These are phyloP conservation scores for Pararge aegeria DNA, from an alignment of 1,140 invertebrate species.

Conservation along the genomic window DNA sequence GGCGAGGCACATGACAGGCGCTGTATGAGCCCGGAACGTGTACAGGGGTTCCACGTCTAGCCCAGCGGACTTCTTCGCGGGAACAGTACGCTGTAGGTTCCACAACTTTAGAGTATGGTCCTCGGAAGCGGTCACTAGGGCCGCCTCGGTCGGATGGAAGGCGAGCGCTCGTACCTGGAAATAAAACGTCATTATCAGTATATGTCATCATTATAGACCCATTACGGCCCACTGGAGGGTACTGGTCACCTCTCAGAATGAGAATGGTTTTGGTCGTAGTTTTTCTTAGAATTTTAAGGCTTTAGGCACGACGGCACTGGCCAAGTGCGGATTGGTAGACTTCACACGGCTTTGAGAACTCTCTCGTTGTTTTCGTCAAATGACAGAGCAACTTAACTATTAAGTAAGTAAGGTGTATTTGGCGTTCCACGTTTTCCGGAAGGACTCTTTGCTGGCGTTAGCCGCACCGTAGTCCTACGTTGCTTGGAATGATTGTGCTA, in stretches of 20 bases:
- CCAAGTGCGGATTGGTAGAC: no score
- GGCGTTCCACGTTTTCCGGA: constrained; percentile 98
- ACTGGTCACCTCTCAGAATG: no score
- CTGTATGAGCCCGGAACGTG: constrained; percentile 96
- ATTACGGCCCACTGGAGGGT: no score
- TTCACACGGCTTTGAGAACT: no score
- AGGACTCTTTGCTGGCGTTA: constrained; percentile 92
- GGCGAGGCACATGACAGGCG: constrained; percentile 95
- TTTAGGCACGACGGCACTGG: no score
- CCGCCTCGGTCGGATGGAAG: constrained; percentile 98
- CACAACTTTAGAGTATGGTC: constrained; percentile 99
- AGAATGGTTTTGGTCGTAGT: no score
- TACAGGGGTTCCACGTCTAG: constrained; percentile 99
- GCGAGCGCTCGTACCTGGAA: constrained; percentile 90
- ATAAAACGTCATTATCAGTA: not conserved
- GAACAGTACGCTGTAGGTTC: constrained; percentile 98
- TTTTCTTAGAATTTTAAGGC: no score
- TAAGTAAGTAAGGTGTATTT: constrained; percentile 98
- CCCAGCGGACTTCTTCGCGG: constrained; percentile 97
- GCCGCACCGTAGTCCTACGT: constrained; percentile 97
- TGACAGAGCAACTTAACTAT: no score
- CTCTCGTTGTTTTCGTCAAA: no score
- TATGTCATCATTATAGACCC: no score
- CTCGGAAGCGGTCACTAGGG: constrained; percentile 98
- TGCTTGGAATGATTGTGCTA: constrained; percentile 83